A percentile compares a stretch with the other conserved stretches of the same genome.
phyloP scores from a whole-genome alignment of 2,797 vertebrate species.

The Gallirallus australis region DNA sequence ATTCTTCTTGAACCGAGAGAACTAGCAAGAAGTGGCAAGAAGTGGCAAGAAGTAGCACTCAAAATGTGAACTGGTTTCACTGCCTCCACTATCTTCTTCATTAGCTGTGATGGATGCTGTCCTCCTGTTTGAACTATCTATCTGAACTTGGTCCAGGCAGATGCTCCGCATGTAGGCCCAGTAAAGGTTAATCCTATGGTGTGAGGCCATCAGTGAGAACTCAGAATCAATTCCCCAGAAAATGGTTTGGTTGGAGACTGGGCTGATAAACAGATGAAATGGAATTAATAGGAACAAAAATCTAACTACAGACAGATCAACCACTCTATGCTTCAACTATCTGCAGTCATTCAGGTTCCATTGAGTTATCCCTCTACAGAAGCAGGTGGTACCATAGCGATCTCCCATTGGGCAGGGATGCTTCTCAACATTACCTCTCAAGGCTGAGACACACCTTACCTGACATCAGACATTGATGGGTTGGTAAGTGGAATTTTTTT shows the following conservation, averaged over 20 bases:
- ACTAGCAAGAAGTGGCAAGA: background rate
- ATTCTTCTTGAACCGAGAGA: background rate
- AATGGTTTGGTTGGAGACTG: background rate
- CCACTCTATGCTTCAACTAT: background rate
- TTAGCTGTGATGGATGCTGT: background rate
- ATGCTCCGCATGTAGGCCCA: background rate
- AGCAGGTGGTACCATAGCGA: too few species aligned
- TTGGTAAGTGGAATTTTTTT: background rate
- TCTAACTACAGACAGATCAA: background rate
- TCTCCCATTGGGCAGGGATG: rapidly evolving
- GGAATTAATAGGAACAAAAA: background rate
- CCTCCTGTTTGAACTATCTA: background rate
- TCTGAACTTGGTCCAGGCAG: background rate
- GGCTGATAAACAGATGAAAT: background rate
- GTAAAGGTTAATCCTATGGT: background rate
- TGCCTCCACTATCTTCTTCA: background rate
- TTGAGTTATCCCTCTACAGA: background rate
- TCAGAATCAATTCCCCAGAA: background rate
- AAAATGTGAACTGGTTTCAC: background rate
- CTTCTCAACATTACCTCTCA: background rate
- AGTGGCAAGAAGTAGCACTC: background rate
- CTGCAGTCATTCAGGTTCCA: background rate
- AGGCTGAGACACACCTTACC: background rate
- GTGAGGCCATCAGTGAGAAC: background rate
- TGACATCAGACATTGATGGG: background rate